phyloP scores from a whole-genome alignment of 2,113 vertebrate species.

The Delphinus delphis region DNA sequence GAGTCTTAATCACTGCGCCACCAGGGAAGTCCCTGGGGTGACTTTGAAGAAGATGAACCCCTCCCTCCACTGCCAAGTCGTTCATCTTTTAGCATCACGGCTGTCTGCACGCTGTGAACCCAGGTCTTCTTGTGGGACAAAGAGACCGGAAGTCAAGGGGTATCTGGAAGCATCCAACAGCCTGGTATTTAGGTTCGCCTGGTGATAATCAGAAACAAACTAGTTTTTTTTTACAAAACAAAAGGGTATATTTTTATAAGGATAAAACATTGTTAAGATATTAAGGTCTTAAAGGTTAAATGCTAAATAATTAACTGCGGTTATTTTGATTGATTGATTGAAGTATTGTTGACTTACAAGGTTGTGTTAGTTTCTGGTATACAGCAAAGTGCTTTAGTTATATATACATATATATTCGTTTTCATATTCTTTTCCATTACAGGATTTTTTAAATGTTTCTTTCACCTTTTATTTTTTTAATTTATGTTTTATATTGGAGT shows the following conservation, averaged over 20 bases:
- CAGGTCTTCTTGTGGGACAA: fast-evolving
- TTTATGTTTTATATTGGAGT: background rate
- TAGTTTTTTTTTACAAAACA: too few relatives aligned
- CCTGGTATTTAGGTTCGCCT: fast-evolving
- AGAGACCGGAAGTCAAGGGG: fast-evolving
- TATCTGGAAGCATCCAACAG: background rate
- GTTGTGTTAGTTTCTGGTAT: too few relatives aligned
- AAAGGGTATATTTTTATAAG: background rate
- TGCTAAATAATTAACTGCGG: background rate
- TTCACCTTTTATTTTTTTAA: too few relatives aligned
- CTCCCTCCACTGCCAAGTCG: fast-evolving
- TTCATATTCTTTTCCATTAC: background rate
- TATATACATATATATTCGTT: background rate
- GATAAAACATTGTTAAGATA: background rate
- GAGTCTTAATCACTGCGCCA: too few relatives aligned
- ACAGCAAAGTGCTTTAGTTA: background rate
- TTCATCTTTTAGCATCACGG: fast-evolving
- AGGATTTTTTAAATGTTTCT: background rate
- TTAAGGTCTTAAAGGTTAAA: background rate
- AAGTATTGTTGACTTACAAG: background rate
- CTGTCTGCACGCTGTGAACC: fast-evolving
- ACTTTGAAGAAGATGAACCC: fast-evolving
- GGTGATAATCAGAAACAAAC: background rate
- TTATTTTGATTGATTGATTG: background rate
- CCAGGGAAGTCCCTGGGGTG: background rate